Conservation (phyloP, 37 sponge, comb jelly and placozoan genomes). For the Aphrocallistes beatrix region DNA sequence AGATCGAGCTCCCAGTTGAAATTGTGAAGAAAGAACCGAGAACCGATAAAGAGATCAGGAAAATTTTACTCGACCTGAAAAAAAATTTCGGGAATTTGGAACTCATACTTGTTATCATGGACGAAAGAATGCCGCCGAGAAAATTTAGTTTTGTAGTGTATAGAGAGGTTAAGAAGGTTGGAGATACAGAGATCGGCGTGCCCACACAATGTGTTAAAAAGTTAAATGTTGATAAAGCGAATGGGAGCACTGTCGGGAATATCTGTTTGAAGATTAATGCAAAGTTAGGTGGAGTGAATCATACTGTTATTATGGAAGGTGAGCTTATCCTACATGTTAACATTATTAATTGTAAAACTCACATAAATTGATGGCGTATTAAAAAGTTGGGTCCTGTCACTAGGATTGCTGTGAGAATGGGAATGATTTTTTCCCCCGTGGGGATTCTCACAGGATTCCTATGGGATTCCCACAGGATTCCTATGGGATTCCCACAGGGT, state of each 20-base stretch:
- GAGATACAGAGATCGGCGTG: constrained; percentile 37
- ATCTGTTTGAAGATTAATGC: constrained; percentile 60
- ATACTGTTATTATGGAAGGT: constrained; percentile 26
- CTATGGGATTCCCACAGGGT: too few species aligned
- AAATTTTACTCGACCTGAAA: not conserved
- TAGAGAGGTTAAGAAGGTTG: constrained; percentile 41
- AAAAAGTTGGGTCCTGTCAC: too few species aligned
- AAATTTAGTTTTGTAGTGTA: constrained; percentile 7
- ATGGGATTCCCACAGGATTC: too few species aligned
- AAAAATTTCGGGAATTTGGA: not conserved
- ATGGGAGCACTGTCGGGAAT: constrained; percentile 45
- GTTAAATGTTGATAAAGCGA: constrained; percentile 39
- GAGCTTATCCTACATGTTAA: not conserved
- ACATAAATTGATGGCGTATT: too few species aligned
- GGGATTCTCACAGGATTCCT: too few species aligned
- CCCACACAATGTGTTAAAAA: constrained; percentile 55
- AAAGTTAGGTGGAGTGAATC: constrained; percentile 59
- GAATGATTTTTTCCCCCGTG: too few species aligned
- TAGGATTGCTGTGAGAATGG: too few species aligned
- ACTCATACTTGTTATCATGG: not conserved
- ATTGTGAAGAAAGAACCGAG: not conserved
- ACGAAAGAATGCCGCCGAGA: not conserved
- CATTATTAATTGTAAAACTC: not conserved
- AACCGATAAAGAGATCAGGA: not conserved
- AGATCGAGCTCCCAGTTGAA: not conserved